Conservation (phyloP, 2,888 invertebrate species). For the Atherix ibis region DNA sequence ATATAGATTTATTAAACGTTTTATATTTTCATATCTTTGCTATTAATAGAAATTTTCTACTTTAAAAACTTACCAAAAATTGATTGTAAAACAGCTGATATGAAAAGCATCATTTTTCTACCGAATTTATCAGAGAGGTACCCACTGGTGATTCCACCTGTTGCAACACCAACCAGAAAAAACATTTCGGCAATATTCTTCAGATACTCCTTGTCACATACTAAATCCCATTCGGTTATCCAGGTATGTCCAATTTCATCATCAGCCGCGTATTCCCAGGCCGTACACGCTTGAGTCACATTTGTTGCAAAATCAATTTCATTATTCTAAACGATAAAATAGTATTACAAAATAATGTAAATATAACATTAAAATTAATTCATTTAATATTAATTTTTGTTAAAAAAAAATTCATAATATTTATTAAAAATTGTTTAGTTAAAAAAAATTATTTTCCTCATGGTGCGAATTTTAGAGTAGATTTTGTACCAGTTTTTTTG, state of each 20-base stretch:
- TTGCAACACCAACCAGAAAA: conserved; percentile 59
- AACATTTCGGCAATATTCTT: conserved; percentile 61
- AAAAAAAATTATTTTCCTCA: too few species aligned
- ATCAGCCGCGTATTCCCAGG: conserved; percentile 44
- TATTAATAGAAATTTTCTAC: too few species aligned
- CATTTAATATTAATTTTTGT: too few species aligned
- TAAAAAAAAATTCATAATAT: too few species aligned
- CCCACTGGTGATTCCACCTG: conserved; percentile 64
- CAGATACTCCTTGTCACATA: conserved; percentile 54
- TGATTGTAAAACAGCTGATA: conserved; percentile 52
- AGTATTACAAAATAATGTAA: too few species aligned
- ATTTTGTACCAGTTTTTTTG: too few species aligned
- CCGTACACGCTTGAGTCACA: conserved; percentile 36
- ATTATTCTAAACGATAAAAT: background rate
- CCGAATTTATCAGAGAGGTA: conserved; percentile 69
- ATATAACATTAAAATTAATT: too few species aligned
- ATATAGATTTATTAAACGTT: too few species aligned
- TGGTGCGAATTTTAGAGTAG: too few species aligned
- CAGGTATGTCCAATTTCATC: conserved; percentile 45
- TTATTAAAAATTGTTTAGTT: too few species aligned
- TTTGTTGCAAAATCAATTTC: conserved; percentile 26
- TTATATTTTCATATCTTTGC: too few species aligned
- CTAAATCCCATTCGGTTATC: conserved; percentile 59
- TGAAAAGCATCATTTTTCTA: conserved; percentile 57
- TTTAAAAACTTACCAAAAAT: conserved; percentile 43